Percentiles rank a stretch among this genome's conserved stretches.
These are phyloP conservation scores for Melanerpes formicivorus DNA, from an alignment of 2,113 vertebrate genomes.

Conservation along the genomic window DNA sequence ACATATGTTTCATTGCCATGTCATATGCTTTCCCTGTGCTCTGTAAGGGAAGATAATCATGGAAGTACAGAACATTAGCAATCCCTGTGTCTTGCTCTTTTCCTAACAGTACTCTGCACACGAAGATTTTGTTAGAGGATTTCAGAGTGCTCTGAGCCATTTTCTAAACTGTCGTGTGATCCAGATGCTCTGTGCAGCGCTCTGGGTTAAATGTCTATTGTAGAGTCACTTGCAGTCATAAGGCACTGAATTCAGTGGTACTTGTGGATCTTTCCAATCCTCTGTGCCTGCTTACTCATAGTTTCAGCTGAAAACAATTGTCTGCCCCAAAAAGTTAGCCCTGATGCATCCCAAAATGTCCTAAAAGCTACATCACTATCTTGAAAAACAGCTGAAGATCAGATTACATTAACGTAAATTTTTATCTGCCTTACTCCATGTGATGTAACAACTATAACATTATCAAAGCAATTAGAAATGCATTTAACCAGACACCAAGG, in stretches of 20 bases:
- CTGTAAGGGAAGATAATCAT: not conserved
- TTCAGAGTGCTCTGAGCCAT: not conserved
- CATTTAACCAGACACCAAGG: not conserved
- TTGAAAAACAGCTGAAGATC: not conserved
- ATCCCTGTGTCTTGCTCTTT: not conserved
- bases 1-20: not conserved
- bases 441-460: not conserved
- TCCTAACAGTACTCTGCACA: not conserved
- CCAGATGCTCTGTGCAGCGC: not conserved
- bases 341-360: not conserved
- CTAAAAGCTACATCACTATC: not conserved
- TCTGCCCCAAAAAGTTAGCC: not conserved
- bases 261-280: not conserved
- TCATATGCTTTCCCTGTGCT: not conserved
- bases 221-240: not conserved
- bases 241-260: not conserved
- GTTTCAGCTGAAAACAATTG: not conserved
- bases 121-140: not conserved
- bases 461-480: slow-evolving; percentile 5
- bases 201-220: not conserved
- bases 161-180: fast-evolving
- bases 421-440: not conserved
- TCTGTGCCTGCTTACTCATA: not conserved
- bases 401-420: not conserved
- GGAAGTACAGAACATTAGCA: not conserved